Base-by-base conservation (phyloP, 2,888 invertebrate species). In the Dryadula phaetusa region DNA sequence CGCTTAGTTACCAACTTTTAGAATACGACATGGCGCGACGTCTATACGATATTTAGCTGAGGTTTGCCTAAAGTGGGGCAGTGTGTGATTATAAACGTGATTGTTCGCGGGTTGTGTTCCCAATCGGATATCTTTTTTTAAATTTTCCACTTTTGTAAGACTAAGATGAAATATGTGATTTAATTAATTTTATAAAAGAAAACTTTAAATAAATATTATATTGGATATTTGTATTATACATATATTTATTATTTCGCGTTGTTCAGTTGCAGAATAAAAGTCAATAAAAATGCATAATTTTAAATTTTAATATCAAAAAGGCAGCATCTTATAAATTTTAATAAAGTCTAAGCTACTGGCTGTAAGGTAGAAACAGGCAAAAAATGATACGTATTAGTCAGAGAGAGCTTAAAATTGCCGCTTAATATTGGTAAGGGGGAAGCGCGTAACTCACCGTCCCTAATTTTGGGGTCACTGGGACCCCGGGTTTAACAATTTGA, bases 311-410 rank as follows among this genome's bases (percentile, higher is more conserved):
- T 40, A 22, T 14, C 32, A 40, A 37, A 56, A 75, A 77, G 52
- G 52, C 52, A 16, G 7, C 52, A 47, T 47, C 78, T 82, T 82
- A 81, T 83, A 82, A 82, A 84, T 79, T 82, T 82, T 80, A 81
- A 82, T 82, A 82, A 82, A 81, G 77, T 77, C 73, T 71, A 69
- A 75, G 70, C 70, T 71, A 73, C 72, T 67, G 70, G 66, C 75
- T 75, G 79, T 80, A 79, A 79, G 78, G 79, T 75, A 78, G 78
- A 77, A 79, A 76, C 77, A 76, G 74, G 74, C 79, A 79, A 83
- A 81, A 82, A 82, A 83, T 82, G 82, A 82, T 82, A 81, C 77
- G 77, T 82, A 83, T 82, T 82, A 82, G 77, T 83, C 81, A 83
- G 71, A 73, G 72, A 70, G 78, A 40, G 74, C 75, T 77, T 79